phyloP scores from a whole-genome alignment of 1,140 invertebrate genomes.

The Ips nitidus region DNA sequence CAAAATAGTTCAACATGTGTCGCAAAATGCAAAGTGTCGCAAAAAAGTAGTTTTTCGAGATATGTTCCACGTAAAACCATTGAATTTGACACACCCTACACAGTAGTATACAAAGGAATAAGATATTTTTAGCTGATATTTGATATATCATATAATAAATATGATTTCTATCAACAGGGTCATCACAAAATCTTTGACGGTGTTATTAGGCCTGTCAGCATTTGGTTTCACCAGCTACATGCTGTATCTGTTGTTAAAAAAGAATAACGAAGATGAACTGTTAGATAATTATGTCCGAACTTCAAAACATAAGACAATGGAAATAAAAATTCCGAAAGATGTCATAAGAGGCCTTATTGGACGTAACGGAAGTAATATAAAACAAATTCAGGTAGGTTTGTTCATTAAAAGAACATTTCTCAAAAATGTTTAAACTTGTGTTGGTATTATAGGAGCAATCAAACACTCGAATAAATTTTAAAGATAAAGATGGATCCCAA shows the following conservation, averaged over 20 bases:
- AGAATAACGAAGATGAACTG: slow-evolving; percentile 49
- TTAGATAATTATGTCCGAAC: slow-evolving; percentile 38
- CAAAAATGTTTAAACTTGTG: background rate
- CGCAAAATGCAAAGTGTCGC: background rate
- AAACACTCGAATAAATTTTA: slow-evolving; percentile 69
- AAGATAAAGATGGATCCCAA: slow-evolving; percentile 54
- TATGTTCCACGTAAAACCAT: too few species aligned
- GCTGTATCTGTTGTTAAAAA: slow-evolving; percentile 53
- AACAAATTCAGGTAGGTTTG: slow-evolving; percentile 62
- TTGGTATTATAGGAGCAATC: slow-evolving; percentile 55
- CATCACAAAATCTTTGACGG: slow-evolving; percentile 42
- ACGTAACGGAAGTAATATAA: slow-evolving; percentile 66
- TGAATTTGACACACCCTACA: too few species aligned
- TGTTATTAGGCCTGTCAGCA: slow-evolving; percentile 51
- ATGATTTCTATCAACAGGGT: slow-evolving; percentile 10
- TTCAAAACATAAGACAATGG: slow-evolving; percentile 46
- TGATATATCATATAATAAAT: too few species aligned
- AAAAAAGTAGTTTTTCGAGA: too few species aligned
- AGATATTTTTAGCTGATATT: too few species aligned
- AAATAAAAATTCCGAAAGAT: slow-evolving; percentile 56
- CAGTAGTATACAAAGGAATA: too few species aligned
- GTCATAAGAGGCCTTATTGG: slow-evolving; percentile 61
- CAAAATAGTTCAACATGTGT: too few species aligned
- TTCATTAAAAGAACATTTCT: background rate
- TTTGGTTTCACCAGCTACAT: slow-evolving; percentile 53